Conservation (phyloP, 2,797 vertebrate genomes). For the Sitta carolinensis region DNA sequence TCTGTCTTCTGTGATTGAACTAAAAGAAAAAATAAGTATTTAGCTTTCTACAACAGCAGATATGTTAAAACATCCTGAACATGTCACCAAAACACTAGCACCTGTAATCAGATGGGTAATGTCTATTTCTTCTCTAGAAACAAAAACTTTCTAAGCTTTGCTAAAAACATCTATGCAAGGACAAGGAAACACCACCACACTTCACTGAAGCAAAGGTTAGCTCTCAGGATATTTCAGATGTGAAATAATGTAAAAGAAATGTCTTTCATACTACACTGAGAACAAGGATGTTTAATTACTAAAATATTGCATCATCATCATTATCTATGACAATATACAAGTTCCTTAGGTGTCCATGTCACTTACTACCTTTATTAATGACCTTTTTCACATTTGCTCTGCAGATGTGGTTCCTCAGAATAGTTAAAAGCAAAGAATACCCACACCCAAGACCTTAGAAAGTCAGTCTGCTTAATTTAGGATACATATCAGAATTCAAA, state of each 20-base stretch:
- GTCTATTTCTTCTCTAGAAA: neutral
- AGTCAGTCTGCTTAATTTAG: neutral
- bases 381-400: neutral
- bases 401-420: neutral
- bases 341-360: neutral
- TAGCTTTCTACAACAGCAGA: neutral
- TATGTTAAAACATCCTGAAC: neutral
- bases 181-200: neutral
- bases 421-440: neutral
- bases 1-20: conserved; percentile 90
- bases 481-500: neutral
- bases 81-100: neutral
- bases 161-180: neutral
- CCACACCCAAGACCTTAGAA: neutral
- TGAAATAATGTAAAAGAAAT: neutral
- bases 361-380: neutral
- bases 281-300: neutral
- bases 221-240: neutral
- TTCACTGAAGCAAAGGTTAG: neutral
- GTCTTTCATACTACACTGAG: neutral
- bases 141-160: neutral
- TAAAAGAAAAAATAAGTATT: conserved; percentile 53
- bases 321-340: neutral
- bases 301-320: neutral
- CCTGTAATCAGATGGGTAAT: neutral